A percentile compares a stretch with the other conserved stretches of the same genome.
These are phyloP conservation scores for Hirtodrosophila alboralis DNA, from an alignment of 2,888 invertebrate genomes.

Conservation along the genomic window DNA sequence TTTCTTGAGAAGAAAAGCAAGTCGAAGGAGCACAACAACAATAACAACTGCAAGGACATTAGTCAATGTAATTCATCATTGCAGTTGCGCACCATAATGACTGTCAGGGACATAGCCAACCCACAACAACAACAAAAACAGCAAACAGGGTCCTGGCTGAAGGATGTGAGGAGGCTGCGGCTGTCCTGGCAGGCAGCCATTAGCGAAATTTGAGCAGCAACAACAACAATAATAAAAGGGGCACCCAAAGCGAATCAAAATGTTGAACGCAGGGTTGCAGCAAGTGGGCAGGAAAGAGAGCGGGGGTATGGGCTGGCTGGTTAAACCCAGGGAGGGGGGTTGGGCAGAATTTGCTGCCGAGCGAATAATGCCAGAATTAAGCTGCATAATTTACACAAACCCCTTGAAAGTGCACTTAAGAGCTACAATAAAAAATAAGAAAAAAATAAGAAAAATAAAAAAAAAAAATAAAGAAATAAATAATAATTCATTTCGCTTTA, in stretches of 20 bases:
- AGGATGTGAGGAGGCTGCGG: slow-evolving; percentile 40
- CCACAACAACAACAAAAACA: slow-evolving; percentile 22
- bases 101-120: slow-evolving; percentile 61
- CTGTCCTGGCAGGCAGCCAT: slow-evolving; percentile 75
- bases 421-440: slow-evolving; percentile 34
- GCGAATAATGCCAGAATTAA: slow-evolving; percentile 67
- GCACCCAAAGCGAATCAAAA: slow-evolving; percentile 75
- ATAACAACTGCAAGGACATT: no score
- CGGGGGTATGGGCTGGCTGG: no score
- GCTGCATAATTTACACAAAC: slow-evolving; percentile 79
- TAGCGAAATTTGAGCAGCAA: slow-evolving; percentile 75
- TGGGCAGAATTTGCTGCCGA: slow-evolving; percentile 4
- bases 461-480: slow-evolving; percentile 9
- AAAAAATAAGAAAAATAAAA: slow-evolving; percentile 37
- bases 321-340: not conserved
- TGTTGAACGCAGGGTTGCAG: slow-evolving; percentile 48
- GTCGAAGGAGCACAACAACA: no score
- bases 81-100: slow-evolving; percentile 79
- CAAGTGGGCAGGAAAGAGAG: not conserved
- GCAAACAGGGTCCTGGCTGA: not conserved
- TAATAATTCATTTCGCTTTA: slow-evolving; percentile 43
- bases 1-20: slow-evolving; percentile 37
- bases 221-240: slow-evolving; percentile 24
- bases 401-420: slow-evolving; percentile 74
- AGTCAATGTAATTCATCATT: slow-evolving; percentile 72